Conservation (phyloP, 1,140 invertebrate species). For the Trachelipus rathkii region DNA sequence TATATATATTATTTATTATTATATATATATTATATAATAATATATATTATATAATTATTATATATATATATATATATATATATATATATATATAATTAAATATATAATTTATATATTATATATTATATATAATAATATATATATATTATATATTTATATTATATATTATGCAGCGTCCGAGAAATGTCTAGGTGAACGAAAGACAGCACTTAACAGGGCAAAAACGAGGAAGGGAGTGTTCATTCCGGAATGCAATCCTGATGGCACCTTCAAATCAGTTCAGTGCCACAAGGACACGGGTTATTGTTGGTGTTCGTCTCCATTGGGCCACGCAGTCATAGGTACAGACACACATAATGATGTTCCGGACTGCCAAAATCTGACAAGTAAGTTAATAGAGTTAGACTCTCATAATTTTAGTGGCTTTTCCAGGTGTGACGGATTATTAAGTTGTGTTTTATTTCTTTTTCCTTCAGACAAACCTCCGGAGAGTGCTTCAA, state of each 20-base stretch:
- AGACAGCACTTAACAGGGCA: constrained; percentile 18
- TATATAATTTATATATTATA: constrained; percentile 11
- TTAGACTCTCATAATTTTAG: too few relatives aligned
- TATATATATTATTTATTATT: too few relatives aligned
- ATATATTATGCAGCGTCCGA: constrained; percentile 32
- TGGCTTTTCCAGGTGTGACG: too few relatives aligned
- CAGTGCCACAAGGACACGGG: constrained; percentile 43
- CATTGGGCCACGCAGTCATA: constrained; percentile 24
- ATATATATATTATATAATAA: too few relatives aligned
- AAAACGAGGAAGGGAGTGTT: constrained; percentile 29
- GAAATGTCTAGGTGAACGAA: constrained; percentile 35
- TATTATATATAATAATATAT: neutral
- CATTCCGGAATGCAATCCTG: constrained; percentile 33
- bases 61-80: neutral
- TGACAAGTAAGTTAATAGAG: neutral
- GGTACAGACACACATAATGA: neutral
- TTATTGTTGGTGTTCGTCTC: constrained; percentile 40
- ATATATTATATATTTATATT: neutral
- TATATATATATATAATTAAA: neutral
- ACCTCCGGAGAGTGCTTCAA: neutral
- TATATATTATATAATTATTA: too few relatives aligned
- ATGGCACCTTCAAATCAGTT: constrained; percentile 34
- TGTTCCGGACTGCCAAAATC: neutral
- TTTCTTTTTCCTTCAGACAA: neutral
- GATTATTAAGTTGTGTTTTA: neutral